Percentiles rank a stretch among this genome's conserved stretches.
These are phyloP conservation scores for Tipula lateralis DNA, from an alignment of 2,888 invertebrate genomes.

Conservation along the genomic window DNA sequence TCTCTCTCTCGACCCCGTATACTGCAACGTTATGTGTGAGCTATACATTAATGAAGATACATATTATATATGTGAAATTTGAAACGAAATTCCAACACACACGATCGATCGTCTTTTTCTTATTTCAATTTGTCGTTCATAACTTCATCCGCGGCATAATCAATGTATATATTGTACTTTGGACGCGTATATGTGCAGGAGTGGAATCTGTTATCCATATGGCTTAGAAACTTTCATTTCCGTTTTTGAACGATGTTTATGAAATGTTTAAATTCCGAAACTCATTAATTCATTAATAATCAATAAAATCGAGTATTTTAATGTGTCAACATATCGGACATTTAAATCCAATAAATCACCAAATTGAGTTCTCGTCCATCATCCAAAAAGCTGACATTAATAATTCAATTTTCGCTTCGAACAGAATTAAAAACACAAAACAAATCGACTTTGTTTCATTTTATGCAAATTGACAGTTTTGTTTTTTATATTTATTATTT, in stretches of 20 bases:
- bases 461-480: background rate
- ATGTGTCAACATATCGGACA: constrained; percentile 6
- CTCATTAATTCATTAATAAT: background rate
- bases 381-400: constrained; percentile 11
- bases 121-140: background rate
- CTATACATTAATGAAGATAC: no score
- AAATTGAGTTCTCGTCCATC: constrained; percentile 19
- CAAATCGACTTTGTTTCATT: background rate
- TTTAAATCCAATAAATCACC: background rate
- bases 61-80: no score
- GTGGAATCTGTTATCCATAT: background rate
- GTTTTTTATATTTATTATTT: background rate
- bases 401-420: background rate
- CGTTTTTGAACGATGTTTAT: background rate
- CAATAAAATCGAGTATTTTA: background rate
- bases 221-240: constrained; percentile 4
- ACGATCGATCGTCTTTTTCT: background rate
- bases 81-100: background rate
- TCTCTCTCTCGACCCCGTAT: background rate
- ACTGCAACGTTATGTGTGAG: background rate
- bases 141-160: background rate
- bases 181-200: background rate
- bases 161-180: background rate
- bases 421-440: background rate
- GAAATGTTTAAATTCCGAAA: background rate